Evolutionary conservation across 2,888 invertebrate species (phyloP).

Genomic region (Phoenoteleia sp.): DNA sequence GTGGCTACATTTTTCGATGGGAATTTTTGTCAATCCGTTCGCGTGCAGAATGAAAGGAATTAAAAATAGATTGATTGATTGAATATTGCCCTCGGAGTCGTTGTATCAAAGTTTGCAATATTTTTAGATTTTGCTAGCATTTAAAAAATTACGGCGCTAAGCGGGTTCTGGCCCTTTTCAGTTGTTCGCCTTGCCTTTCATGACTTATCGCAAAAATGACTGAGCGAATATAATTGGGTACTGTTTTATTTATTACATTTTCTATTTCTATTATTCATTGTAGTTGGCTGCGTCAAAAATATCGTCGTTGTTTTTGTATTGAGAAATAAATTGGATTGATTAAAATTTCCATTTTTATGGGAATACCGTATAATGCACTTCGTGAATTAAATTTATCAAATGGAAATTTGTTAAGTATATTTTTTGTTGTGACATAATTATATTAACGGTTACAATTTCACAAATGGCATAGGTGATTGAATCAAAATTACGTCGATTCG

Average conservation of each 20-base stretch:
- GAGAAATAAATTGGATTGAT: conserved; percentile 26
- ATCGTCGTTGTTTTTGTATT: neutral
- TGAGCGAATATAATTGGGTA: neutral
- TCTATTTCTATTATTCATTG: conserved; percentile 36
- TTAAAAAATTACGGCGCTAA: neutral
- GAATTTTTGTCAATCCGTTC: neutral
- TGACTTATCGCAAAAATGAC: conserved; percentile 14
- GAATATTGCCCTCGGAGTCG: conserved; percentile 29
- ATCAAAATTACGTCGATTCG: conserved; percentile 7
- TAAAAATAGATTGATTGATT: conserved; percentile 34
- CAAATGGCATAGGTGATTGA: neutral
- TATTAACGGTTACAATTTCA: conserved; percentile 23
- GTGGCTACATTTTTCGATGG: conserved; percentile 49
- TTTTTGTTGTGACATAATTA: conserved; percentile 29
- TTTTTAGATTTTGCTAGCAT: conserved; percentile 15
- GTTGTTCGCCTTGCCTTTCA: too few species aligned
- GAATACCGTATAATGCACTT: neutral
- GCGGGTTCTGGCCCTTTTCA: too few species aligned
- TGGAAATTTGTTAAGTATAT: conserved; percentile 40
- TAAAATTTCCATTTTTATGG: conserved; percentile 19
- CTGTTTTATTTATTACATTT: conserved; percentile 36
- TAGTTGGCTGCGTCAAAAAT: conserved; percentile 13
- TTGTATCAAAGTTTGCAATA: conserved; percentile 34
- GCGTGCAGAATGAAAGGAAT: neutral
- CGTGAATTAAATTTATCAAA: conserved; percentile 6